A percentile compares a stretch with the other conserved stretches of the same genome.
Evolutionary conservation across 2,888 invertebrate genomes (phyloP).

Genomic region (Bellardia pandia): DNA sequence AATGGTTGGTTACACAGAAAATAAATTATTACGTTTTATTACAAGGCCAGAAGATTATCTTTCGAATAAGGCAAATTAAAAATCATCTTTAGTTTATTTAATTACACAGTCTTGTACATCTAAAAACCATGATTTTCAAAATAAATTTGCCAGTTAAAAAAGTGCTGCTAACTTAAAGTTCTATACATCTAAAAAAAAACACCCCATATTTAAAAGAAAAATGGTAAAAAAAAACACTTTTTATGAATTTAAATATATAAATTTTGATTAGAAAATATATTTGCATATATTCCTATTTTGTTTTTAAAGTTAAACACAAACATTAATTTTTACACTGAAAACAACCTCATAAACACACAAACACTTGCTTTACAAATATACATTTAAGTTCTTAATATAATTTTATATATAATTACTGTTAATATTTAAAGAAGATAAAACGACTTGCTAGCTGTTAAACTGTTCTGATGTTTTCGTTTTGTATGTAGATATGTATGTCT

Average conservation of each 20-base stretch:
- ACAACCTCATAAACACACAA: not conserved
- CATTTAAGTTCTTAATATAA: conserved; percentile 4
- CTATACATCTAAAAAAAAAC: too few species aligned
- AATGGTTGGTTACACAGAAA: too few species aligned
- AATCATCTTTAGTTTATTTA: too few species aligned
- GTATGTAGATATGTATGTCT: too few species aligned
- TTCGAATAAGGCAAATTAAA: too few species aligned
- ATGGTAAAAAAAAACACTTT: not conserved
- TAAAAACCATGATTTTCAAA: too few species aligned
- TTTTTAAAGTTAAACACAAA: not conserved
- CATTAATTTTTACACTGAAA: not conserved
- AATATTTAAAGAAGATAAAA: conserved; percentile 19
- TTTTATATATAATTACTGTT: conserved; percentile 34
- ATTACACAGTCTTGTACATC: too few species aligned
- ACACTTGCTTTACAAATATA: not conserved
- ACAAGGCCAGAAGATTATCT: too few species aligned
- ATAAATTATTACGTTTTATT: too few species aligned
- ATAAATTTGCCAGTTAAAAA: too few species aligned
- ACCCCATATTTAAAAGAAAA: not conserved
- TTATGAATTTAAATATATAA: not conserved
- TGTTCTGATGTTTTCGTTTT: not conserved
- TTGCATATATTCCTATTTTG: not conserved
- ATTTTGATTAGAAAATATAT: conserved; percentile 1
- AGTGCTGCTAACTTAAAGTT: too few species aligned
- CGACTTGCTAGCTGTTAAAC: not conserved